These are phyloP conservation scores for Rhinichthys osculus DNA, from an alignment of 2,797 vertebrate genomes.

Conservation along the genomic window DNA sequence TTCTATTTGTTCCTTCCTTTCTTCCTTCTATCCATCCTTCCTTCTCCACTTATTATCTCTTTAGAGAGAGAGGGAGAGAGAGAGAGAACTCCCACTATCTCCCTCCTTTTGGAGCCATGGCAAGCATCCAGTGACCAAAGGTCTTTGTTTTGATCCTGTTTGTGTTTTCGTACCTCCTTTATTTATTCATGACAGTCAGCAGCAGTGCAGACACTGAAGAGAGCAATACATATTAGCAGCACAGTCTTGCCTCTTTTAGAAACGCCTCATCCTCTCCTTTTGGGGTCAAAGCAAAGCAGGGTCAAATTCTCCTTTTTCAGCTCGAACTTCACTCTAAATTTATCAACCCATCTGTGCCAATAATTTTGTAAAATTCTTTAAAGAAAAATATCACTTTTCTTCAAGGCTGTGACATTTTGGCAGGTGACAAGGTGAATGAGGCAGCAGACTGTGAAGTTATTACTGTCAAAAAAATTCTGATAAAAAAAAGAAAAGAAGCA, in stretches of 20 bases:
- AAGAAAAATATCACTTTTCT: conserved; percentile 38
- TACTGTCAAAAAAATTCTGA: background rate
- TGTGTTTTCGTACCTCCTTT: conserved; percentile 69
- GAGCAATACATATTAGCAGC: conserved; percentile 65
- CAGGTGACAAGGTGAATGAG: background rate
- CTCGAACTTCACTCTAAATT: conserved; percentile 43
- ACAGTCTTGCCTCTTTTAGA: conserved; percentile 66
- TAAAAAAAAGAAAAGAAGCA: background rate
- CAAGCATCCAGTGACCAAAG: conserved; percentile 49
- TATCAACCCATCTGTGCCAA: conserved; percentile 43
- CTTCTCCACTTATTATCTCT: background rate
- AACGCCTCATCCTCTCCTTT: conserved; percentile 68
- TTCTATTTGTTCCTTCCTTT: background rate
- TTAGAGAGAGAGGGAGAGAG: background rate
- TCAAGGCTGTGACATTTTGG: background rate
- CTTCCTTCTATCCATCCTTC: background rate
- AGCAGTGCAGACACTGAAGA: conserved; percentile 63
- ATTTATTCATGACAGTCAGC: conserved; percentile 74
- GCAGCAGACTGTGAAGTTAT: conserved; percentile 9
- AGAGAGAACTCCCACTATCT: background rate
- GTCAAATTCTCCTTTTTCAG: conserved; percentile 38
- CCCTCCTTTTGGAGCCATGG: conserved; percentile 63
- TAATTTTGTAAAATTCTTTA: background rate
- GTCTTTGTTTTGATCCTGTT: conserved; percentile 54
- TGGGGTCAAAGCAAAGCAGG: conserved; percentile 64